A percentile compares a stretch with the other conserved stretches of the same genome.
Evolutionary conservation across 1,140 invertebrate genomes (phyloP).

Genomic region (Aleiodes sp.): DNA sequence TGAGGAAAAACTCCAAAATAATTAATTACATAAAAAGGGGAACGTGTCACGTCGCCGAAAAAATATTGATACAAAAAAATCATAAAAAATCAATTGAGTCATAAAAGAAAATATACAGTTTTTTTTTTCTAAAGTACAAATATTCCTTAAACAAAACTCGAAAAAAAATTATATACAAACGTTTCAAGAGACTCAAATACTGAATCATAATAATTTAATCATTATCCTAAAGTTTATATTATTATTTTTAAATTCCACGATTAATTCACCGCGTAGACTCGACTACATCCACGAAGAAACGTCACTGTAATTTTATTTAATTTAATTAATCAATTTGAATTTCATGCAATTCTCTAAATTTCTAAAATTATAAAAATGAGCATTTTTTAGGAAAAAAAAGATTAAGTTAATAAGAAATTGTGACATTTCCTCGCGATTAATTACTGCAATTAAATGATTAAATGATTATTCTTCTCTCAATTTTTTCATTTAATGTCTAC

Average conservation of each 20-base stretch:
- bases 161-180: constrained; percentile 27
- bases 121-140: constrained; percentile 13
- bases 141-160: not conserved
- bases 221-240: not conserved
- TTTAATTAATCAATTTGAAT: too few relatives aligned
- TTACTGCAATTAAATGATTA: too few relatives aligned
- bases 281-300: constrained; percentile 10
- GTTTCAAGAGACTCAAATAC: constrained; percentile 34
- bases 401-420: constrained; percentile 22
- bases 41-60: not conserved
- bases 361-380: too few relatives aligned
- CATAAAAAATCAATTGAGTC: not conserved
- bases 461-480: too few relatives aligned
- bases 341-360: too few relatives aligned
- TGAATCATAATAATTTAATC: constrained; percentile 34
- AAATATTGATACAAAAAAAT: not conserved
- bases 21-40: not conserved
- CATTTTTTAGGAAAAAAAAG: too few relatives aligned
- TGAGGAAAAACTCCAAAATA: too few relatives aligned
- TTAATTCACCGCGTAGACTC: constrained; percentile 13
- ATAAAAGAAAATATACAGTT: not conserved
- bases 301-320: too few relatives aligned
- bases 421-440: not conserved
- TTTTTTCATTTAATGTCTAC: constrained; percentile 43
- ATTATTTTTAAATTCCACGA: not conserved